Conservation (phyloP, 2,113 vertebrate species). For the Caloenas nicobarica region DNA sequence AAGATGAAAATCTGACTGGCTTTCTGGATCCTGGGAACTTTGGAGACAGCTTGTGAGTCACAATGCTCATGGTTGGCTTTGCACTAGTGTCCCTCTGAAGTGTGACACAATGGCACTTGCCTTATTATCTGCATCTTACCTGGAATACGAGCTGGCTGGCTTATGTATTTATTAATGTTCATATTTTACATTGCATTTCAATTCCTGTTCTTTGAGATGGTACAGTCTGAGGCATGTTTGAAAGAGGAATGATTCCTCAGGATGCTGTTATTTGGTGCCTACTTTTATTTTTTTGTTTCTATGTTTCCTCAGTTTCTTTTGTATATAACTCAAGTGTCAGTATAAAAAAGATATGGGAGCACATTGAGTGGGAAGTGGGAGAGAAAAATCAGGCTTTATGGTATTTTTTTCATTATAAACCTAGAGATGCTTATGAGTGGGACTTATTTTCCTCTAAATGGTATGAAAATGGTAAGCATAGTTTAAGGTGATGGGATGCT, state of each 20-base stretch:
- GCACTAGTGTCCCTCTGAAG: not conserved
- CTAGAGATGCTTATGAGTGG: not conserved
- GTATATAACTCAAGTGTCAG: not conserved
- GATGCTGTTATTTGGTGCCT: not conserved
- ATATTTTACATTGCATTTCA: not conserved
- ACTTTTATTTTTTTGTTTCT: not conserved
- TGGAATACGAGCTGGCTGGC: no score
- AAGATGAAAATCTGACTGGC: conserved; percentile 89
- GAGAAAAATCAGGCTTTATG: not conserved
- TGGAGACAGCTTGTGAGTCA: conserved; percentile 89
- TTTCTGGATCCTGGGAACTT: conserved; percentile 93
- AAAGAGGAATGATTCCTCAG: not conserved
- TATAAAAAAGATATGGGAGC: not conserved
- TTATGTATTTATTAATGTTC: fast-evolving
- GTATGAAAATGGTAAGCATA: not conserved
- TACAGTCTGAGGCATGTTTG: not conserved
- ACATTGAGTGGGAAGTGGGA: not conserved
- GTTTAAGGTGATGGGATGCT: not conserved
- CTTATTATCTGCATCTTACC: fast-evolving
- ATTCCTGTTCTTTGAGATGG: not conserved
- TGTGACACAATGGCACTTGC: not conserved
- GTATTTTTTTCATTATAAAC: not conserved
- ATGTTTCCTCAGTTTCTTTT: not conserved
- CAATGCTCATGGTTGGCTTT: not conserved
- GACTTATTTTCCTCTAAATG: not conserved